phyloP scores from a whole-genome alignment of 2,888 invertebrate genomes.

The Leistus spinibarbis region DNA sequence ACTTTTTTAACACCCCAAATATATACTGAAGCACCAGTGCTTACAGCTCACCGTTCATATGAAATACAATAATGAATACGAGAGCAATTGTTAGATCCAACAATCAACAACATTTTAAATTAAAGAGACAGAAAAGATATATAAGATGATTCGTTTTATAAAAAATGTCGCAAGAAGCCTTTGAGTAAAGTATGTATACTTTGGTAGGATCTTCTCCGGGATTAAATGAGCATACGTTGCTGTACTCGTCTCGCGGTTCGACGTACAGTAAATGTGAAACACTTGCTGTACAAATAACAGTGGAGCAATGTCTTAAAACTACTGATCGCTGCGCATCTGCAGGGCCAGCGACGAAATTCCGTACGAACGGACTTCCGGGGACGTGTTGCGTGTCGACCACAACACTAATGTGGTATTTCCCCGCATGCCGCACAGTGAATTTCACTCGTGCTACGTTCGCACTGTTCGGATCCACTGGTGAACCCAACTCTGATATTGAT shows the following conservation, averaged over 20 bases:
- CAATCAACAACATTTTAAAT: slow-evolving; percentile 39
- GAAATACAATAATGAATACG: too few species aligned
- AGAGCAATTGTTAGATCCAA: too few species aligned
- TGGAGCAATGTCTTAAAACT: slow-evolving; percentile 82
- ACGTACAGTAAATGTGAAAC: slow-evolving; percentile 78
- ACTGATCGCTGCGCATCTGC: slow-evolving; percentile 84
- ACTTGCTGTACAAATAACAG: slow-evolving; percentile 81
- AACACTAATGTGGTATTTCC: slow-evolving; percentile 85
- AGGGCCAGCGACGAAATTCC: slow-evolving; percentile 81
- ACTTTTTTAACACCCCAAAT: too few species aligned
- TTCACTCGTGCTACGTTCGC: slow-evolving; percentile 88
- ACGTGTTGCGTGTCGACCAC: slow-evolving; percentile 82
- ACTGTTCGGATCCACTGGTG: slow-evolving; percentile 81
- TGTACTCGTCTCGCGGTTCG: slow-evolving; percentile 91
- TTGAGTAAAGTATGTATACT: slow-evolving; percentile 53
- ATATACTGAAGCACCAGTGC: too few species aligned
- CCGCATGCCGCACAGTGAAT: slow-evolving; percentile 90
- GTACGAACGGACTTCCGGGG: slow-evolving; percentile 84
- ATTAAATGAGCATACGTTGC: slow-evolving; percentile 77
- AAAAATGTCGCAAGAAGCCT: too few species aligned
- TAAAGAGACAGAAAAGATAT: slow-evolving; percentile 4
- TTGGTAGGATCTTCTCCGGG: slow-evolving; percentile 66
- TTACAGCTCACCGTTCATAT: too few species aligned
- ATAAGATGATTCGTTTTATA: too few species aligned
- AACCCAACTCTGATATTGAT: slow-evolving; percentile 86